Percentiles rank a stretch among this genome's conserved stretches.
phyloP scores from a whole-genome alignment of 2,113 vertebrate genomes.

The Gallinago media region DNA sequence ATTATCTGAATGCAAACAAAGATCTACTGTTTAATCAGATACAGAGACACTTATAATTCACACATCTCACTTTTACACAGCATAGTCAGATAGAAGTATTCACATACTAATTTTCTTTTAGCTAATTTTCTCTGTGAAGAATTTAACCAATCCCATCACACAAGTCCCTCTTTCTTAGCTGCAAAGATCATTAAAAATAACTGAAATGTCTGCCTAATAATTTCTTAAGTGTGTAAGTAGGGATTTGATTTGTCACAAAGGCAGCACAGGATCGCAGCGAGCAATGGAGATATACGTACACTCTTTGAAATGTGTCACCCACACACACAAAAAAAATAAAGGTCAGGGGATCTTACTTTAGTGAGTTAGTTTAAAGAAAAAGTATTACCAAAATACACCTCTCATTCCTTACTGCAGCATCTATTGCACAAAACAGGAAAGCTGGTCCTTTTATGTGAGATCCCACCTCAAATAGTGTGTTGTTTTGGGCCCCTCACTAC shows the following conservation, averaged over 20 bases:
- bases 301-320: background rate
- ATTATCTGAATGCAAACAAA: background rate
- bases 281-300: background rate
- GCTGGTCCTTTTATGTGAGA: rapidly evolving
- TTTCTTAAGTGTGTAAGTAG: background rate
- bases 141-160: background rate
- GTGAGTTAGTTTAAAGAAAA: background rate
- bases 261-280: background rate
- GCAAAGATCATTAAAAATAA: background rate
- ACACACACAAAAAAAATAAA: background rate
- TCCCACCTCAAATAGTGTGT: rapidly evolving
- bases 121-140: background rate
- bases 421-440: background rate
- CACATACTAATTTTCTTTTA: background rate
- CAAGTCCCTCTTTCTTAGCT: background rate
- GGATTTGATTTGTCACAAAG: background rate
- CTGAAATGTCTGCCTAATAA: background rate
- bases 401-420: background rate
- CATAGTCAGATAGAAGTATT: background rate
- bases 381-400: background rate
- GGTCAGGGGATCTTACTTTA: background rate
- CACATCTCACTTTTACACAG: background rate
- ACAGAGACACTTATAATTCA: background rate
- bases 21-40: background rate
- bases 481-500: background rate